A percentile compares a stretch with the other conserved stretches of the same genome.
Evolutionary conservation across 2,888 invertebrate species (phyloP).

Genomic region (Epinotia bilunana): DNA sequence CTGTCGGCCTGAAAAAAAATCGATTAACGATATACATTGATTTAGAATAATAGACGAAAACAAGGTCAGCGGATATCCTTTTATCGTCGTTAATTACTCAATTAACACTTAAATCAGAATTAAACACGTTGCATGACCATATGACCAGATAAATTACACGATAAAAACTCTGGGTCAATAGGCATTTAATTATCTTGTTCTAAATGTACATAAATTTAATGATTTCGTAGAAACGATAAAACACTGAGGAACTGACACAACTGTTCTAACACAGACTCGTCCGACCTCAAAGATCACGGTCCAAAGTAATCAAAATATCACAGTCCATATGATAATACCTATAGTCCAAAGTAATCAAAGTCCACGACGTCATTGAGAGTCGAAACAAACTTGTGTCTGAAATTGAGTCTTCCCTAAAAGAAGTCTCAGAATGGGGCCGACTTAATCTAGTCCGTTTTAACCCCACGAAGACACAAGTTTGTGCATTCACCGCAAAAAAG

Average conservation of each 20-base stretch:
- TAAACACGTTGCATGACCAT: background rate
- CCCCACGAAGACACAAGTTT: too few relatives aligned
- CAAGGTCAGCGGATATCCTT: background rate
- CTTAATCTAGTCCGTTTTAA: too few relatives aligned
- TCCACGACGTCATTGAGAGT: too few relatives aligned
- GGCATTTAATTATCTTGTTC: constrained; percentile 8
- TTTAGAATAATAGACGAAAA: background rate
- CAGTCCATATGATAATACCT: background rate
- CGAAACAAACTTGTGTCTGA: too few relatives aligned
- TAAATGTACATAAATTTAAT: background rate
- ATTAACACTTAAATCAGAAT: background rate
- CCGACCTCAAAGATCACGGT: background rate
- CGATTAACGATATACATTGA: background rate
- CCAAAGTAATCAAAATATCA: background rate
- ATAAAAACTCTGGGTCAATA: background rate
- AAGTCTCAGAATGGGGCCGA: too few relatives aligned
- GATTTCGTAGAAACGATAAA: constrained; percentile 3
- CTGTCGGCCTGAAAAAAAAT: too few relatives aligned
- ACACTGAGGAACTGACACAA: background rate
- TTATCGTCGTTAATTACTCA: background rate
- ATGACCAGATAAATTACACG: background rate
- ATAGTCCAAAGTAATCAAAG: too few relatives aligned
- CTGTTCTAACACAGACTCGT: constrained; percentile 7
- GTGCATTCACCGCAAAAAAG: too few relatives aligned
- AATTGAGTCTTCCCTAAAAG: too few relatives aligned